Base-by-base conservation (phyloP, 1,140 invertebrate genomes). In the Heliconius melpomene region DNA sequence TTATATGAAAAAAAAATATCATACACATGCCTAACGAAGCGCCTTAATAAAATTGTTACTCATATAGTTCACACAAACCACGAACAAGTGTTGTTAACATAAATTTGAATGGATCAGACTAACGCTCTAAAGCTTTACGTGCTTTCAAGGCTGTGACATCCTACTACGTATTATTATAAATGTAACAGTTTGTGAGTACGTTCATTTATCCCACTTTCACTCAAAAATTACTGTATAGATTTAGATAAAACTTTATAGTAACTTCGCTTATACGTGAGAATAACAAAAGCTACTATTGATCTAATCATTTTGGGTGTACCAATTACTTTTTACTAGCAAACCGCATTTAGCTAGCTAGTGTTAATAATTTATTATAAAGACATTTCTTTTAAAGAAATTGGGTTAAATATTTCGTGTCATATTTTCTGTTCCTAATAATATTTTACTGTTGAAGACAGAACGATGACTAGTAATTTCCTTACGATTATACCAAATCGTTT, bases 21-120 rank as follows among this genome's bases (percentile, higher is more conserved):
- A 60, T 3, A 23, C 8, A 60, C 9, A 60, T 60, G 23, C n/a
- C 57, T 26, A 26, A 66, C 11, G 23, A 29, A 66, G 23, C 23
- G 7, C 16, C 20, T 26, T 29, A 66, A 26, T 13, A 66, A 46
- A 54, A 60, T 38, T 60, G 72, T 54, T 46, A 50, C 57, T 54
- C 26, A 66, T 26, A 29, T 50, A 66, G 40, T 66, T 40, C 52
- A 20, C 72, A 57, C 74, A 66, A 50, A 74, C 57, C 36, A 66
- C 74, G 72, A 74, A 79, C 78, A 74, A 79, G 78, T 74, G 78
- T 79, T 79, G 57, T 36, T 74, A 74, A 79, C 78, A 79, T 79
- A 79, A 74, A 79, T 79, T 74, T 54, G 71, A 60, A 79, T 70
- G 72, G 78, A 74, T 74, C 66, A 72, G 9, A 52, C 29, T 18